These are phyloP conservation scores for Bilobella aurantiaca DNA, from an alignment of 1,140 invertebrate genomes.

Conservation along the genomic window DNA sequence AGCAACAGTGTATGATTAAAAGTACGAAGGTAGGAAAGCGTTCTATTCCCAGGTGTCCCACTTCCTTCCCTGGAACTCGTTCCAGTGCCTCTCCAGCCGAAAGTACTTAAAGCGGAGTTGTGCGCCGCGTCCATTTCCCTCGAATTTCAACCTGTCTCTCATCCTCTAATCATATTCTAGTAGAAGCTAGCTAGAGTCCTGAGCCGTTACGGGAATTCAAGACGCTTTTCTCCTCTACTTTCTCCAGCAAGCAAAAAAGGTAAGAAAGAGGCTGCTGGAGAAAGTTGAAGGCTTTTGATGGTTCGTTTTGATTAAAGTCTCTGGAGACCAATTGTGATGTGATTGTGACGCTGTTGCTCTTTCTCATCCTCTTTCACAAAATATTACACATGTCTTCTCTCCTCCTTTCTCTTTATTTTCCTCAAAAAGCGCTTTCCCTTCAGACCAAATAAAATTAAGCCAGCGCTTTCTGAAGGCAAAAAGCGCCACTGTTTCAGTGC, in stretches of 20 bases:
- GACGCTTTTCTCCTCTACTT: too few species aligned
- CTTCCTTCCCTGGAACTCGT: neutral
- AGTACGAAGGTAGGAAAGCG: too few species aligned
- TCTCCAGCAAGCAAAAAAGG: neutral
- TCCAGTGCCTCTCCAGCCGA: too few species aligned
- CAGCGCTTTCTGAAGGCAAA: too few species aligned
- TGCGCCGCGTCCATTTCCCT: neutral
- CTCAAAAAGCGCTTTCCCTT: neutral
- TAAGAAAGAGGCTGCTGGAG: neutral
- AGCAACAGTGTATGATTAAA: conserved; percentile 8
- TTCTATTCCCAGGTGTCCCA: conserved; percentile 5
- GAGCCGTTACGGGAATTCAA: neutral
- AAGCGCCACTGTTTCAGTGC: too few species aligned
- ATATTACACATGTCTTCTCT: conserved; percentile 4
- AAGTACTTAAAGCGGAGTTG: neutral
- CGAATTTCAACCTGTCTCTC: neutral
- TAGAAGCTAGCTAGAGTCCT: neutral
- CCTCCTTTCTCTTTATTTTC: neutral
- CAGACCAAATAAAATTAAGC: neutral
- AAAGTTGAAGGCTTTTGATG: conserved; percentile 9
- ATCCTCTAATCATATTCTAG: conserved; percentile 1
- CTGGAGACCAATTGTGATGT: conserved; percentile 6
- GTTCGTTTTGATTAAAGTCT: conserved; percentile 7
- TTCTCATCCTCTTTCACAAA: neutral
- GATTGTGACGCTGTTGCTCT: conserved; percentile 8